Base-by-base conservation (phyloP, 2,113 vertebrate species). In the Psilopogon haemacephalus region DNA sequence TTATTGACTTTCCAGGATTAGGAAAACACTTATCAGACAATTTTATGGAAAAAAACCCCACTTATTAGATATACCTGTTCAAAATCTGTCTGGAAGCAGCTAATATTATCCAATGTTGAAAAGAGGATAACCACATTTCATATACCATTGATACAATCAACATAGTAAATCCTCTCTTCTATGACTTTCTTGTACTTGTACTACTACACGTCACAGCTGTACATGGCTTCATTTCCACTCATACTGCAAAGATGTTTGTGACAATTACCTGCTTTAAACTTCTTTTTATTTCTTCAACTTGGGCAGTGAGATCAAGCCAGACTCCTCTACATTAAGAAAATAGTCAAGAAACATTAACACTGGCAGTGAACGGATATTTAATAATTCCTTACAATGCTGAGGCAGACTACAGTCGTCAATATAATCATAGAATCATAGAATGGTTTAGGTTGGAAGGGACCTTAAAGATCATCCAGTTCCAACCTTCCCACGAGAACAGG, bases 311-410 rank as follows among this genome's bases (percentile, higher is more conserved):
- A 18, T 63, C 8, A 80, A 80, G 35, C 9, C 38, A 33, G 16
- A 9, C 28, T 93, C 52, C 58, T 63, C 12, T 44, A 40, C 19
- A 46, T 38, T 63, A 21, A 64, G 21, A 70, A 68, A 28, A 86
- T 86, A 80, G 84, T 83, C 38, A 86, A 73, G 65, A 42, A 68
- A 83, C 12, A 50, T 76, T 79, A 91, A 52, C 14, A 33, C 19
- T 48, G 62, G 50, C 63, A 71, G 69, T 91, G 71, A 94, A 86
- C 60, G 30, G n/a, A 11, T 84, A 79, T 81, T 89, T 93, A 82
- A 84, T 94, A 28, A 86, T 89, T 84, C 63, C 15, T 59, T 79
- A 50, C 87, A 89, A 88, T 67, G 71, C 62, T 86, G 33, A 90
- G 27, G 20, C 32, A 85, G 48, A 59, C 24, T 69, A n/a, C 3